Percentiles rank a stretch among this genome's conserved stretches.
Conservation (phyloP, 1,140 invertebrate species). For the Mamestra configurata region DNA sequence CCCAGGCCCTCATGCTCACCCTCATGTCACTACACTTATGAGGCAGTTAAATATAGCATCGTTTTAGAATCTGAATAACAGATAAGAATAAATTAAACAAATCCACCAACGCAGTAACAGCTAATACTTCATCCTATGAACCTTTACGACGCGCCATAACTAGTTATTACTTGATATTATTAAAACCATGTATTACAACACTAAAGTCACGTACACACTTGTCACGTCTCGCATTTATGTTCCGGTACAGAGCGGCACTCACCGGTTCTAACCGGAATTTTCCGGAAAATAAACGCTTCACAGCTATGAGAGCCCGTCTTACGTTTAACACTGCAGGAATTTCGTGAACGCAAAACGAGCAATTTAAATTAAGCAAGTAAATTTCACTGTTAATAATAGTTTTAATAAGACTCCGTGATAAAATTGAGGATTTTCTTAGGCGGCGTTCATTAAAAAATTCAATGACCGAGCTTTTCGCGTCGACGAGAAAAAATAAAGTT, state of each 20-base stretch:
- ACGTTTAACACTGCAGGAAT: constrained; percentile 55
- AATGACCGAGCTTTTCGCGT: neutral
- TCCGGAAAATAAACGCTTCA: constrained; percentile 53
- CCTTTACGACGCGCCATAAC: constrained; percentile 2
- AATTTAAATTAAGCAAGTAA: constrained; percentile 46
- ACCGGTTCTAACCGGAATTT: constrained; percentile 51
- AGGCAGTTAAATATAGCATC: too few species aligned
- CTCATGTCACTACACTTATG: too few species aligned
- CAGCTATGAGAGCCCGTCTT: constrained; percentile 46
- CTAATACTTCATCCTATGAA: constrained; percentile 21
- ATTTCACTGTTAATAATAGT: constrained; percentile 47
- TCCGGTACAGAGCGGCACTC: constrained; percentile 34
- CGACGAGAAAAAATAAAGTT: neutral
- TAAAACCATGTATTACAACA: constrained; percentile 19
- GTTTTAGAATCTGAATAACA: neutral
- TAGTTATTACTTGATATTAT: constrained; percentile 36
- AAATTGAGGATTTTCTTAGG: constrained; percentile 22
- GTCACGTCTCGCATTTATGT: constrained; percentile 56
- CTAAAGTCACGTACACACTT: constrained; percentile 57
- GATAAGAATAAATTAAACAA: neutral
- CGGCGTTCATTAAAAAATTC: neutral
- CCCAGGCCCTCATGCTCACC: too few species aligned
- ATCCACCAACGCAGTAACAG: neutral
- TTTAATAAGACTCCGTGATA: constrained; percentile 39
- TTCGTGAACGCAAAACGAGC: constrained; percentile 53